phyloP scores from a whole-genome alignment of 2,113 vertebrate species.

The Bufo bufo region DNA sequence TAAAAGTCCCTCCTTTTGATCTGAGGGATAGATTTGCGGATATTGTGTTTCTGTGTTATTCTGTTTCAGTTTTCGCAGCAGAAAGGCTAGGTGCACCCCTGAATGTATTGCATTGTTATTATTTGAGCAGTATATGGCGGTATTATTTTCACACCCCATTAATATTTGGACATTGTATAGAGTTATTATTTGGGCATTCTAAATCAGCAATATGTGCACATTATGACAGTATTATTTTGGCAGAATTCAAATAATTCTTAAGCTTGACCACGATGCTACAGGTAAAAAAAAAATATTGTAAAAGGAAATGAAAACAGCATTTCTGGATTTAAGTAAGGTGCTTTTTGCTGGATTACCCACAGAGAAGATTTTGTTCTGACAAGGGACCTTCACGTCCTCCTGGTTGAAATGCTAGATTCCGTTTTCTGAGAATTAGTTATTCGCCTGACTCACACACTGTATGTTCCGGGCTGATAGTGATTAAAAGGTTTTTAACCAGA shows the following conservation, averaged over 20 bases:
- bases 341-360: neutral
- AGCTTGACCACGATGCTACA: no score
- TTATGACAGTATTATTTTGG: neutral
- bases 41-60: no score
- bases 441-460: neutral
- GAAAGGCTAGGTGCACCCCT: no score
- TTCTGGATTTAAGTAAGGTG: neutral
- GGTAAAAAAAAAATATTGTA: neutral
- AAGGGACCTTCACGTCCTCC: neutral
- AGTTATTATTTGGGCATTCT: neutral
- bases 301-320: neutral
- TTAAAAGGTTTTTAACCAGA: neutral
- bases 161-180: neutral
- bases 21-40: no score
- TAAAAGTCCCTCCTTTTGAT: no score
- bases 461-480: neutral
- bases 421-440: constrained; percentile 7
- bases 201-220: neutral
- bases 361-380: neutral
- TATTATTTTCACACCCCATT: neutral
- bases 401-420: neutral
- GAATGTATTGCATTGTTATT: neutral
- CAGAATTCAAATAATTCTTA: neutral
- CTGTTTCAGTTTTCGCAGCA: no score
- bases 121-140: neutral